Percentiles rank a stretch among this genome's conserved stretches.
Conservation (phyloP, 2,888 invertebrate species). For the Argyresthia goedartella region DNA sequence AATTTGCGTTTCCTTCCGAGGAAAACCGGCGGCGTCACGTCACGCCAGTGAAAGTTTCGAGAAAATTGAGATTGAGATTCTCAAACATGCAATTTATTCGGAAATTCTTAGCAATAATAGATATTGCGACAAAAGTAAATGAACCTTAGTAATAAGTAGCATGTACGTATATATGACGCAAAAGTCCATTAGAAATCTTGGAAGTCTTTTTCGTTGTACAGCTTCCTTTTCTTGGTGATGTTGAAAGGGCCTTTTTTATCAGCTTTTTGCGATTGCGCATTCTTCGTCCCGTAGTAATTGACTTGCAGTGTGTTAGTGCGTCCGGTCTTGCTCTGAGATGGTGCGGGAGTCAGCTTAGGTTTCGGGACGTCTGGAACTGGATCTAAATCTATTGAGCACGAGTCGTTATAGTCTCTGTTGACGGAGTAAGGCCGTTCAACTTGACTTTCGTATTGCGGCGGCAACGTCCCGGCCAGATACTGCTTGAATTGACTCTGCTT, state of each 20-base stretch:
- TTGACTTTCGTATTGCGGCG: slow-evolving; percentile 39
- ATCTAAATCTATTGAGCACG: slow-evolving; percentile 21
- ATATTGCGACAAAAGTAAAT: slow-evolving; percentile 9
- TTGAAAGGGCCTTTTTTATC: slow-evolving; percentile 53
- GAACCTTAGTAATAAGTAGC: slow-evolving; percentile 4
- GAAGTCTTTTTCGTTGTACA: slow-evolving; percentile 52
- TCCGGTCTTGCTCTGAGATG: slow-evolving; percentile 24
- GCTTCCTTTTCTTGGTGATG: slow-evolving; percentile 55
- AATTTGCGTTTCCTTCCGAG: slow-evolving; percentile 1
- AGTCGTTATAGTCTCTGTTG: slow-evolving; percentile 26
- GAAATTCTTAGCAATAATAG: neutral
- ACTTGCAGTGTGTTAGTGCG: slow-evolving; percentile 40
- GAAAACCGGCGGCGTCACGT: neutral
- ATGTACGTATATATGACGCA: neutral
- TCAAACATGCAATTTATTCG: neutral
- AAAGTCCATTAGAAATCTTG: slow-evolving; percentile 34
- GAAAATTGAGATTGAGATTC: neutral
- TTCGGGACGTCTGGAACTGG: slow-evolving; percentile 24
- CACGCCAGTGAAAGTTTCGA: slow-evolving; percentile 1
- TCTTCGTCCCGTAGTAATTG: slow-evolving; percentile 39
- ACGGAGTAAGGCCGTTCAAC: slow-evolving; percentile 53
- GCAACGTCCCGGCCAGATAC: slow-evolving; percentile 42
- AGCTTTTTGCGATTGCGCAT: slow-evolving; percentile 17
- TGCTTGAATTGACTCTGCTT: slow-evolving; percentile 57
- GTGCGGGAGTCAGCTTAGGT: slow-evolving; percentile 7